Conservation (phyloP, 2,113 vertebrate species). For the Caranx ignobilis region DNA sequence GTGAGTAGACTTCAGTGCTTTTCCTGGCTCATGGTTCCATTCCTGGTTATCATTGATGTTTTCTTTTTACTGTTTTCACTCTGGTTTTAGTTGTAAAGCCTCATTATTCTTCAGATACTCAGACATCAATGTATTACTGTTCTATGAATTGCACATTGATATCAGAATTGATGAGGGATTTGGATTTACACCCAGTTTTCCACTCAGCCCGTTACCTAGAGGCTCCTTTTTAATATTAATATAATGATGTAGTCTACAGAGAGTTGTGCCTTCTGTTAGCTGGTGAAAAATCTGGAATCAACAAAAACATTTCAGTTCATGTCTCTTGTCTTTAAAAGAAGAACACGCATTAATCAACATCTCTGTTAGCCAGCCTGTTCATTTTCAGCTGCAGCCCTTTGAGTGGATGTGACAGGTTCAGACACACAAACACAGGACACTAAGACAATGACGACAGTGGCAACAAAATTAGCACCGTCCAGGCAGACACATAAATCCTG, state of each 20-base stretch:
- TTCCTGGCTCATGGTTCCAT: not conserved
- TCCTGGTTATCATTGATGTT: not conserved
- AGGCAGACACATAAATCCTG: too few species aligned
- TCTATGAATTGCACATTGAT: not conserved
- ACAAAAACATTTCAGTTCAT: not conserved
- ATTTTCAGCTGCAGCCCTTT: not conserved
- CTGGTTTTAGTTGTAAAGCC: not conserved
- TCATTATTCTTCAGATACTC: slow-evolving; percentile 9
- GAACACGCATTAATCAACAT: not conserved
- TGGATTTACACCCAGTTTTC: not conserved
- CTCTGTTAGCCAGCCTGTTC: not conserved
- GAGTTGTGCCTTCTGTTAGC: not conserved
- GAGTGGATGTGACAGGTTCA: not conserved
- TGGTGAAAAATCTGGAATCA: not conserved
- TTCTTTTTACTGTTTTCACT: not conserved
- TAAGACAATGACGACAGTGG: not conserved
- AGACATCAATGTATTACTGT: not conserved
- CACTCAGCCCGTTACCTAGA: not conserved
- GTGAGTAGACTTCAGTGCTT: not conserved
- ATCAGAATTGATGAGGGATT: not conserved
- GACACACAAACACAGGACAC: not conserved
- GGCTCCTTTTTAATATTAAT: not conserved
- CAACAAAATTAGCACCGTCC: not conserved
- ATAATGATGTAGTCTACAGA: not conserved
- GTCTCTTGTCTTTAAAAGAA: not conserved